Evolutionary conservation across 2,797 vertebrate genomes (phyloP).

Genomic region (Eulemur coronatus): DNA sequence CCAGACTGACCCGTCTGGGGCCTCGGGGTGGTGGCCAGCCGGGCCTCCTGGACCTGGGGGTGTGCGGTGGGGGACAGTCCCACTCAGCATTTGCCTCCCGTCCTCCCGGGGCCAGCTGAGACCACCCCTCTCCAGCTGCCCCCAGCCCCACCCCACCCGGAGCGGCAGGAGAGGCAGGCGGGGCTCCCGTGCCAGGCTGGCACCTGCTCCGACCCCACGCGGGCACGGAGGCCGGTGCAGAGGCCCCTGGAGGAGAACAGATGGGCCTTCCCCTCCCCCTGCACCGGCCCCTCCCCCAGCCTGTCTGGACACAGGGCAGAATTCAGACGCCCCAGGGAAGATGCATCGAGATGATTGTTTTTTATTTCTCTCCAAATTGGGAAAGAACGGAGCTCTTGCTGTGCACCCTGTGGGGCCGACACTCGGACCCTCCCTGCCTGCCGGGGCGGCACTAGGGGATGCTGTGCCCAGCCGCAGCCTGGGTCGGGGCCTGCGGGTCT

Average conservation of each 20-base stretch:
- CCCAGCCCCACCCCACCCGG: not conserved
- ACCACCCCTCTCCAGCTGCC: not conserved
- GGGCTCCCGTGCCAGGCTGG: not conserved
- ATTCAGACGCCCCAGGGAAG: not conserved
- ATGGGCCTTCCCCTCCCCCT: too few species aligned
- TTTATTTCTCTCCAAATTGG: not conserved
- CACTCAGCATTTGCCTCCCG: not conserved
- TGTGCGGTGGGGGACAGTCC: accelerated
- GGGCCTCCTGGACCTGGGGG: not conserved
- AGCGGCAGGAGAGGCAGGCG: not conserved
- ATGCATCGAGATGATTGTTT: not conserved
- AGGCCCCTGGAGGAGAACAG: not conserved
- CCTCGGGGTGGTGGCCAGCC: too few species aligned
- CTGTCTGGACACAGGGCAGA: not conserved
- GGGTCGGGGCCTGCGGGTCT: too few species aligned
- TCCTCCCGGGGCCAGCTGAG: not conserved
- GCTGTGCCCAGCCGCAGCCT: not conserved
- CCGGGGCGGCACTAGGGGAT: too few species aligned
- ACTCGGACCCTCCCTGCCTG: not conserved
- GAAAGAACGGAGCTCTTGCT: not conserved
- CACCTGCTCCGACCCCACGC: not conserved
- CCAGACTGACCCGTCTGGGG: not conserved
- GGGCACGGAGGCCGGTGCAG: not conserved
- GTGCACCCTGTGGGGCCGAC: not conserved
- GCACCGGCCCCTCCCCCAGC: not conserved